A percentile compares a stretch with the other conserved stretches of the same genome.
phyloP scores from a whole-genome alignment of 2,888 invertebrate species.

The Belgica antarctica region DNA sequence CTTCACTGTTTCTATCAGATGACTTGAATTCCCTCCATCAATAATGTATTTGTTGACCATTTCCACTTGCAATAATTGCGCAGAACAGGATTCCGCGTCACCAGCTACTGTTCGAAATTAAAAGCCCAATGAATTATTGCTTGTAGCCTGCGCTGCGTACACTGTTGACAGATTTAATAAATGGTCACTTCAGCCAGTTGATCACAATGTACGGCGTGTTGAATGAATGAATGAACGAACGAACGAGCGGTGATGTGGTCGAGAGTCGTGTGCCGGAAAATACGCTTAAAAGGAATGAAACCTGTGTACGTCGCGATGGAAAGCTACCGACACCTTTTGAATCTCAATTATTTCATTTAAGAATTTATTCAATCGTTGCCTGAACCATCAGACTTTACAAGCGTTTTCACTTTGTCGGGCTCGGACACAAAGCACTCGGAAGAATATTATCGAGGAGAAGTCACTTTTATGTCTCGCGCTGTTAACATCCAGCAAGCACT shows the following conservation, averaged over 20 bases:
- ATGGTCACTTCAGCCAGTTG: too few species aligned
- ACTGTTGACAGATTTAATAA: neutral
- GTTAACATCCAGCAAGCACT: slow-evolving; percentile 15
- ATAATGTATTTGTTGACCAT: too few species aligned
- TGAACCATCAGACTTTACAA: too few species aligned
- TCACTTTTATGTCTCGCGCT: neutral
- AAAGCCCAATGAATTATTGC: neutral
- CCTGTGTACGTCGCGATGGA: neutral
- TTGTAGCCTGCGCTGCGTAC: neutral
- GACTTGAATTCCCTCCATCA: too few species aligned
- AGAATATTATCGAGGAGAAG: neutral
- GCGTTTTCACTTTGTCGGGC: neutral
- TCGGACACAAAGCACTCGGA: neutral
- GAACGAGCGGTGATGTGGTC: neutral
- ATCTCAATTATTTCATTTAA: neutral
- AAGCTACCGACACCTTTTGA: neutral
- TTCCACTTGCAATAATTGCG: too few species aligned
- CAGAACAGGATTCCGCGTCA: neutral
- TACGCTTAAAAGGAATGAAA: neutral
- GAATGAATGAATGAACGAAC: too few species aligned
- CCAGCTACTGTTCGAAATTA: neutral
- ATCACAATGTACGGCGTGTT: too few species aligned
- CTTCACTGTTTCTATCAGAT: too few species aligned
- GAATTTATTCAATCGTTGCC: neutral
- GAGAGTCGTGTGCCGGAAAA: neutral